Evolutionary conservation across 2,797 vertebrate species (phyloP).

Genomic region (Aselliscus stoliczkanus): DNA sequence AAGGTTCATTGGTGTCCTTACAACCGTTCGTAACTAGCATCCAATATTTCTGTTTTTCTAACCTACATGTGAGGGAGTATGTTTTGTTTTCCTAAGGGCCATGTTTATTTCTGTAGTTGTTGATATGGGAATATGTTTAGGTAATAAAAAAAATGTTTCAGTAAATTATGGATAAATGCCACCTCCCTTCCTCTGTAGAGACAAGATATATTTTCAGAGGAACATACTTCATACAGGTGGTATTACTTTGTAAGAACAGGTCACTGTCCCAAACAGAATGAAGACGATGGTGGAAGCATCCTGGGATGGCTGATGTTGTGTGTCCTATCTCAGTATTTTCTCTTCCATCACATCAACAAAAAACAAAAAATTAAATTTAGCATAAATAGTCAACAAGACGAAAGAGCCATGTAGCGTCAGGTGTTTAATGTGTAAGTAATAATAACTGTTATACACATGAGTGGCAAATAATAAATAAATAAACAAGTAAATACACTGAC

Average conservation of each 20-base stretch:
- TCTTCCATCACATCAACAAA: not conserved
- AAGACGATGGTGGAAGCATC: not conserved
- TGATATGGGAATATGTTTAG: not conserved
- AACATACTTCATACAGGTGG: not conserved
- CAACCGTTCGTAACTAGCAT: constrained; percentile 18
- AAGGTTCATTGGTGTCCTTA: not conserved
- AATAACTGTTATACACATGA: not conserved
- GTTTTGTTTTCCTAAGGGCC: constrained; percentile 22
- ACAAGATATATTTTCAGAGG: not conserved
- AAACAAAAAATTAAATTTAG: not conserved
- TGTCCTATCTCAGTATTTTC: not conserved
- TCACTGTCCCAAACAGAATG: not conserved
- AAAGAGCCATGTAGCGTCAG: not conserved
- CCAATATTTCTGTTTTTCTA: not conserved
- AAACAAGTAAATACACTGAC: not conserved
- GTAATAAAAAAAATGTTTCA: not conserved
- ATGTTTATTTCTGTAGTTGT: constrained; percentile 1
- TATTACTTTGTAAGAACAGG: not conserved
- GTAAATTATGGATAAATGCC: not conserved
- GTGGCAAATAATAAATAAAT: not conserved
- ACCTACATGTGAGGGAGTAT: not conserved
- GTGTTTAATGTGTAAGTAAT: not conserved
- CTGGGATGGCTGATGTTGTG: not conserved
- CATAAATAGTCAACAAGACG: not conserved
- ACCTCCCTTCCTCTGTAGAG: not conserved